A percentile compares a stretch with the other conserved stretches of the same genome.
These are phyloP conservation scores for Eulacestoma nigropectus DNA, from an alignment of 2,113 vertebrate genomes.

Conservation along the genomic window DNA sequence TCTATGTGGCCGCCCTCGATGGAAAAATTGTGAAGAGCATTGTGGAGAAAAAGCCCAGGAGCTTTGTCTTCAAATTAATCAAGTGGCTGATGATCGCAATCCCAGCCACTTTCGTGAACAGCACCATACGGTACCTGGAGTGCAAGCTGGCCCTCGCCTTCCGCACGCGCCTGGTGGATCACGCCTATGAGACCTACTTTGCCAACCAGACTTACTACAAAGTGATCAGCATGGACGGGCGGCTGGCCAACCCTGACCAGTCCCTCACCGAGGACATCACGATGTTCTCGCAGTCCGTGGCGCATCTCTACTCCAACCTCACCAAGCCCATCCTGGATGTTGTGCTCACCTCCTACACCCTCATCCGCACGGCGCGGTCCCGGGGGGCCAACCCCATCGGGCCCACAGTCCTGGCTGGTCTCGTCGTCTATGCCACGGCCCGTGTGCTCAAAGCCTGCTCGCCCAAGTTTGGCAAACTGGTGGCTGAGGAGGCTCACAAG, in stretches of 20 bases:
- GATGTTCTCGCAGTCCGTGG: slow-evolving; percentile 95
- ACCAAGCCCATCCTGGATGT: slow-evolving; percentile 98
- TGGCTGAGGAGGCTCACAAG: slow-evolving; percentile 93
- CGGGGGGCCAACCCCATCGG: slow-evolving; percentile 88
- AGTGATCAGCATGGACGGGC: slow-evolving; percentile 93
- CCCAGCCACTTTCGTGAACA: slow-evolving; percentile 98
- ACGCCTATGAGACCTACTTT: slow-evolving; percentile 92
- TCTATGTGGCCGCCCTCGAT: slow-evolving; percentile 93
- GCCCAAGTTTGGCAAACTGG: slow-evolving; percentile 91
- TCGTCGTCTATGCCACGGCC: slow-evolving; percentile 91
- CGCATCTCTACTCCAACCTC: slow-evolving; percentile 96
- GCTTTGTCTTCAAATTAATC: slow-evolving; percentile 85
- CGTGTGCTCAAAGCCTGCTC: slow-evolving; percentile 92
- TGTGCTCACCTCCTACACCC: slow-evolving; percentile 91
- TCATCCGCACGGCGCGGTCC: slow-evolving; percentile 88
- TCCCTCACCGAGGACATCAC: slow-evolving; percentile 96
- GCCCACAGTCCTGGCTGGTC: slow-evolving; percentile 88
- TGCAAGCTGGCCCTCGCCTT: slow-evolving; percentile 94
- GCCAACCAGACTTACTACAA: slow-evolving; percentile 92
- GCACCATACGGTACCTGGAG: slow-evolving; percentile 94
- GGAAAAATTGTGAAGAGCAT: slow-evolving; percentile 97
- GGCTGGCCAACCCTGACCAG: slow-evolving; percentile 95
- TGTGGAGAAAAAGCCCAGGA: slow-evolving; percentile 87
- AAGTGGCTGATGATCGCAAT: slow-evolving; percentile 96
- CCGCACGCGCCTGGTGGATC: slow-evolving; percentile 89